Conservation (phyloP, 1,140 invertebrate genomes). For the Zaprionus vittiger region DNA sequence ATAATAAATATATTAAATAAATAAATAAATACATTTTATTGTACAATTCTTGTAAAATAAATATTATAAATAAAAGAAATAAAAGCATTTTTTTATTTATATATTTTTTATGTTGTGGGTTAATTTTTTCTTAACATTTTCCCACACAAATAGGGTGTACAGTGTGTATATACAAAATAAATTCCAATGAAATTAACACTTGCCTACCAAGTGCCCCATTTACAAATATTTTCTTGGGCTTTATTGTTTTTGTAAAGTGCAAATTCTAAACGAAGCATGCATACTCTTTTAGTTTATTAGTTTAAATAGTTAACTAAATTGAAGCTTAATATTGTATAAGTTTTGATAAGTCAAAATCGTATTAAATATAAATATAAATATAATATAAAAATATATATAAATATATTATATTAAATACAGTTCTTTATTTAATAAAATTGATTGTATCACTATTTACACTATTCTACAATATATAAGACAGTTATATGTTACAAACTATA, state of each 20-base stretch:
- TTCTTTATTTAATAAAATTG: too few species aligned
- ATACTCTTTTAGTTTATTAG: background rate
- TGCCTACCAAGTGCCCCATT: conserved; percentile 53
- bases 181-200: conserved; percentile 75
- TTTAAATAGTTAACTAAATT: too few species aligned
- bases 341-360: too few species aligned
- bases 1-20: background rate
- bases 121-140: conserved; percentile 33
- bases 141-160: conserved; percentile 25
- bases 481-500: too few species aligned
- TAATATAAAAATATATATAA: too few species aligned
- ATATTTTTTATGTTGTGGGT: background rate
- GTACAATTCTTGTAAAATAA: too few species aligned
- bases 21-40: background rate
- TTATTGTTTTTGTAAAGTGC: background rate
- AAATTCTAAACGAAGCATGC: background rate
- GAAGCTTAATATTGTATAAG: too few species aligned
- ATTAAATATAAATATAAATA: too few species aligned
- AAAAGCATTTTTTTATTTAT: background rate
- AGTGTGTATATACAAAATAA: conserved; percentile 58
- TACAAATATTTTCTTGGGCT: conserved; percentile 1
- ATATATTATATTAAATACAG: too few species aligned
- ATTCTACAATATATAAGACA: too few species aligned
- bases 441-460: too few species aligned
- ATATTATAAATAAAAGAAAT: background rate